Conservation (phyloP, 2,797 vertebrate genomes). For the Sternotherus odoratus region DNA sequence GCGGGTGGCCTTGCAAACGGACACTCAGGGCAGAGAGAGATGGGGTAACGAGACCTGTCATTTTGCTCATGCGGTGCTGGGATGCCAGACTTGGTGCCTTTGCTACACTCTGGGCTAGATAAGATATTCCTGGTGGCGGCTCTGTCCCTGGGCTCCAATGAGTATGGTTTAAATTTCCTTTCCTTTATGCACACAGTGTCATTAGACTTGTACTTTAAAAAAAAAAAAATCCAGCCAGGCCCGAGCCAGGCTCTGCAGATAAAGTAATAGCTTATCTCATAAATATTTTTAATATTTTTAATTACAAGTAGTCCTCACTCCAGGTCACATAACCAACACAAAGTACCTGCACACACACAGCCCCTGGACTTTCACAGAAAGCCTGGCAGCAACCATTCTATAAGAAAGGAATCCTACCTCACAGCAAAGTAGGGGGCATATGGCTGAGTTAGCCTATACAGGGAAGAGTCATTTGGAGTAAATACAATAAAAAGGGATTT, state of each 20-base stretch:
- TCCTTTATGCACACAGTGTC: constrained; percentile 67
- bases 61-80: neutral
- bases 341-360: constrained; percentile 71
- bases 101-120: neutral
- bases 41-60: neutral
- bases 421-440: constrained; percentile 74
- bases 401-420: constrained; percentile 80
- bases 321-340: constrained; percentile 78
- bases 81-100: neutral
- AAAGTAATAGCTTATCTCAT: constrained; percentile 79
- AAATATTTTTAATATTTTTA: constrained; percentile 80
- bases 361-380: constrained; percentile 86
- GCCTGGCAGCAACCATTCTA: constrained; percentile 77
- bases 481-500: constrained; percentile 60
- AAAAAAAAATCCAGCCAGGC: constrained; percentile 76
- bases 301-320: constrained; percentile 82
- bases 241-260: constrained; percentile 76
- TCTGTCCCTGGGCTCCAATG: neutral
- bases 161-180: constrained; percentile 7
- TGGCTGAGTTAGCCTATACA: constrained; percentile 65
- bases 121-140: neutral
- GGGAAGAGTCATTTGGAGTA: constrained; percentile 63
- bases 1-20: neutral
- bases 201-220: constrained; percentile 78
- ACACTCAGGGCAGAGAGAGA: neutral